A percentile compares a stretch with the other conserved stretches of the same genome.
phyloP scores from a whole-genome alignment of 2,797 vertebrate genomes.

The Sarcophilus harrisii region DNA sequence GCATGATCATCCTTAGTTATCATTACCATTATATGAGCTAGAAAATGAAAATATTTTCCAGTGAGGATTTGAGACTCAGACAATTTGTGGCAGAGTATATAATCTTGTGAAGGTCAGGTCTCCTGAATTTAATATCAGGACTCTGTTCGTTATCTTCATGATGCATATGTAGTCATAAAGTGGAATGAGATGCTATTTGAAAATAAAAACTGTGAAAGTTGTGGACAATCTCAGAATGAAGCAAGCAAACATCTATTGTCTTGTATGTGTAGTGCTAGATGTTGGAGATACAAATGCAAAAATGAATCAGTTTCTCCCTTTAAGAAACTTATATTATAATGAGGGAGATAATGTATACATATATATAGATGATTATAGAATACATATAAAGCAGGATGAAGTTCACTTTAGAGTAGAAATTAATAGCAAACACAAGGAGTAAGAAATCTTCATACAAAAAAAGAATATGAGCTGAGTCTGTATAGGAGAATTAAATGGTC shows the following conservation, averaged over 20 bases:
- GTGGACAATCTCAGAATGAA: not conserved
- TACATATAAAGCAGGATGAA: not conserved
- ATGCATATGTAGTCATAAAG: not conserved
- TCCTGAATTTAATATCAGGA: not conserved
- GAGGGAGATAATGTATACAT: not conserved
- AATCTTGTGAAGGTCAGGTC: not conserved
- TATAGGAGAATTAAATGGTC: not conserved
- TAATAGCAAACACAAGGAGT: not conserved
- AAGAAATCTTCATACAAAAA: not conserved
- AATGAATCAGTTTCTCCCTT: not conserved
- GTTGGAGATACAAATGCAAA: not conserved
- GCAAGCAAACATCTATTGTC: not conserved
- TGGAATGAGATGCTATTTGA: not conserved
- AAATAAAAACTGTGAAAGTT: not conserved
- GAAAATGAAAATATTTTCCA: not conserved
- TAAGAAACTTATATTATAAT: not conserved
- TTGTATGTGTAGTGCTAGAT: not conserved
- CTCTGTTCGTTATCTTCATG: not conserved
- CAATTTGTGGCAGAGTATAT: not conserved
- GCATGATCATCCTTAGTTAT: not conserved
- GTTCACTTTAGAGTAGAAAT: not conserved
- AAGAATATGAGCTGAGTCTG: not conserved
- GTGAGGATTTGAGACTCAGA: not conserved
- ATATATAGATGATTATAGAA: not conserved
- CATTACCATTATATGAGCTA: not conserved